These are phyloP conservation scores for Rhopilema esculentum DNA, from an alignment of 30 jellyfish, hydroid and myxozoan genomes.

Conservation along the genomic window DNA sequence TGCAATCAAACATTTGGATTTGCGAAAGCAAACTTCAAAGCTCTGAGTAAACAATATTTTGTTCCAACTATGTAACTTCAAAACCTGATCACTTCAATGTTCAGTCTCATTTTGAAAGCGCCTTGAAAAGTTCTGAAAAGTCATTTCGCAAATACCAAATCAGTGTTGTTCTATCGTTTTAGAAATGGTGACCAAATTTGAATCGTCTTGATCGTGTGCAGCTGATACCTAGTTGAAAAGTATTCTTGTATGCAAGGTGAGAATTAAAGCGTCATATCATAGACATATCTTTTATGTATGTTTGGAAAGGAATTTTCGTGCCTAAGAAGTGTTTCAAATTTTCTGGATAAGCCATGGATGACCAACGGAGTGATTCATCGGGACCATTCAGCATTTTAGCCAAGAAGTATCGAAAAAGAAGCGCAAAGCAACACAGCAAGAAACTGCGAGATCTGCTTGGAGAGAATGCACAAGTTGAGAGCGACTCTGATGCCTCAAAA, in stretches of 20 bases:
- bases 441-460: constrained; percentile 57
- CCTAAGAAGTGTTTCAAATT: no score
- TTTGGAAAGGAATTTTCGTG: neutral
- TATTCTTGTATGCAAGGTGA: neutral
- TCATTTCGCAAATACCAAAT: neutral
- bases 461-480: constrained; percentile 30
- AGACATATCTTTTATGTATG: neutral
- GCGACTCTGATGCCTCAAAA: constrained; percentile 49
- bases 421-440: constrained; percentile 21
- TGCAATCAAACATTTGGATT: neutral
- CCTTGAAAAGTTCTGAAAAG: neutral
- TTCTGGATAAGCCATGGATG: constrained; percentile 49
- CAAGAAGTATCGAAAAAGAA: constrained; percentile 22
- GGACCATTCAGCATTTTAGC: constrained; percentile 63
- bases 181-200: neutral
- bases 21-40: neutral
- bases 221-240: neutral
- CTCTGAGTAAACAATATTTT: neutral
- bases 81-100: neutral
- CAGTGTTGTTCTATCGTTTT: neutral
- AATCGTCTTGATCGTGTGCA: neutral
- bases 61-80: neutral
- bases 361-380: neutral
- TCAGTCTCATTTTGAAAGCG: neutral
- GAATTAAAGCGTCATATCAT: neutral